These are phyloP conservation scores for Bicyclus anynana DNA, from an alignment of 1,140 invertebrate genomes.

Conservation along the genomic window DNA sequence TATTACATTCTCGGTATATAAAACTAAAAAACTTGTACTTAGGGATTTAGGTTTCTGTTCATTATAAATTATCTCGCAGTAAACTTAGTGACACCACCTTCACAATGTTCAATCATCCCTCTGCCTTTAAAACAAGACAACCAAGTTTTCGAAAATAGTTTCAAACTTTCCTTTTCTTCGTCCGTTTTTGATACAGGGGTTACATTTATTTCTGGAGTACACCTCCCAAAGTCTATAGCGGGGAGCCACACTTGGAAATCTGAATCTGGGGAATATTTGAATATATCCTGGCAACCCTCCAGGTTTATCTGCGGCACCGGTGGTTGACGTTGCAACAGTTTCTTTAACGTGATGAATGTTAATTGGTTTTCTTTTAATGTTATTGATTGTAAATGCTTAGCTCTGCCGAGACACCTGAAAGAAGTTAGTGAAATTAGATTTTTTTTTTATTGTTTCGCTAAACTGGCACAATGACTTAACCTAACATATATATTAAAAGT, in stretches of 20 bases:
- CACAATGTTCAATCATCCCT: slow-evolving; percentile 66
- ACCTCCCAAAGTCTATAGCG: slow-evolving; percentile 61
- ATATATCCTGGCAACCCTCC: slow-evolving; percentile 69
- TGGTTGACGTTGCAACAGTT: slow-evolving; percentile 63
- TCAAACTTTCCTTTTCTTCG: slow-evolving; percentile 62
- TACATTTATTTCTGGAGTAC: slow-evolving; percentile 64
- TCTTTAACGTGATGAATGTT: slow-evolving; percentile 72
- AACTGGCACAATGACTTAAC: too few relatives aligned
- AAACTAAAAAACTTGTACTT: too few relatives aligned
- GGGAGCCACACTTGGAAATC: slow-evolving; percentile 70
- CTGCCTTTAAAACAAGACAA: slow-evolving; percentile 63
- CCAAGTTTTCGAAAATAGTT: slow-evolving; percentile 65
- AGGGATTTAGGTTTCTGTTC: not conserved
- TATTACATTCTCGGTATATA: too few relatives aligned
- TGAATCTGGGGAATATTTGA: slow-evolving; percentile 70
- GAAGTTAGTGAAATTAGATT: not conserved
- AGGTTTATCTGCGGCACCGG: slow-evolving; percentile 69
- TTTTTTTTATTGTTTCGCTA: too few relatives aligned
- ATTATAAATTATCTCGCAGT: slow-evolving; percentile 45
- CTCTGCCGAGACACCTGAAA: slow-evolving; percentile 59
- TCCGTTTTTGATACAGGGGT: slow-evolving; percentile 53
- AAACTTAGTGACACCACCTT: slow-evolving; percentile 58
- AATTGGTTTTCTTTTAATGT: slow-evolving; percentile 61
- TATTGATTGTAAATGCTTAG: slow-evolving; percentile 60
- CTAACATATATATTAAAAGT: too few relatives aligned